phyloP scores from a whole-genome alignment of 2,113 vertebrate genomes.

The Athene cunicularia region DNA sequence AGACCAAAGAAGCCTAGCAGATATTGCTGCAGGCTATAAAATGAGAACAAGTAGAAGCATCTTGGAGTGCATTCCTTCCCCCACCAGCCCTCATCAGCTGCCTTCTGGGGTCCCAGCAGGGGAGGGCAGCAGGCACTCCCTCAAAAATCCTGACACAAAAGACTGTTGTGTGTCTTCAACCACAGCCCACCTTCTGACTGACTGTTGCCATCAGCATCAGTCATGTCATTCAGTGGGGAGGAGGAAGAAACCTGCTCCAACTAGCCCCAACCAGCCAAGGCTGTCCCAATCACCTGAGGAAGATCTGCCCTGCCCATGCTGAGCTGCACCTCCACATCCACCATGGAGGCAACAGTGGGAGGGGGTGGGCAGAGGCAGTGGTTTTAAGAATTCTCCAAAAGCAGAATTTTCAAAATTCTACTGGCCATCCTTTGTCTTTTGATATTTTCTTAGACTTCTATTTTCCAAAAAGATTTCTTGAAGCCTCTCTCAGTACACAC shows the following conservation, averaged over 20 bases:
- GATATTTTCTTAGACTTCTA: neutral
- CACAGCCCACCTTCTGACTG: rapidly evolving
- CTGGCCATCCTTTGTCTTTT: neutral
- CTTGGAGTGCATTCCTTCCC: neutral
- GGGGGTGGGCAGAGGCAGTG: rapidly evolving
- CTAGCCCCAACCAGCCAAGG: rapidly evolving
- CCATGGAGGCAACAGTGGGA: rapidly evolving
- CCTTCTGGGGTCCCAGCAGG: neutral
- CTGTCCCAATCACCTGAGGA: rapidly evolving
- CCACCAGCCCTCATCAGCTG: rapidly evolving
- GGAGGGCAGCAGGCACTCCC: rapidly evolving
- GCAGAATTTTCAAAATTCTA: neutral
- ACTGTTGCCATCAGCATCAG: rapidly evolving
- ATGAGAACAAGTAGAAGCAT: neutral
- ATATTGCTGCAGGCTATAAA: neutral
- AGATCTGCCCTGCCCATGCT: rapidly evolving
- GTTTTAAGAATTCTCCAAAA: neutral
- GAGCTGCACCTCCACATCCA: rapidly evolving
- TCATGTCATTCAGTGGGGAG: neutral
- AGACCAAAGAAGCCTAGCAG: neutral
- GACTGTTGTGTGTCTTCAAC: neutral
- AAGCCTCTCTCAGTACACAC: neutral
- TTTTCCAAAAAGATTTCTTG: neutral
- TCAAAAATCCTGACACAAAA: neutral
- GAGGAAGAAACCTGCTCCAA: neutral